A percentile compares a stretch with the other conserved stretches of the same genome.
These are phyloP conservation scores for Harpagoxenus sublaevis DNA, from an alignment of 2,888 invertebrate genomes.

Conservation along the genomic window DNA sequence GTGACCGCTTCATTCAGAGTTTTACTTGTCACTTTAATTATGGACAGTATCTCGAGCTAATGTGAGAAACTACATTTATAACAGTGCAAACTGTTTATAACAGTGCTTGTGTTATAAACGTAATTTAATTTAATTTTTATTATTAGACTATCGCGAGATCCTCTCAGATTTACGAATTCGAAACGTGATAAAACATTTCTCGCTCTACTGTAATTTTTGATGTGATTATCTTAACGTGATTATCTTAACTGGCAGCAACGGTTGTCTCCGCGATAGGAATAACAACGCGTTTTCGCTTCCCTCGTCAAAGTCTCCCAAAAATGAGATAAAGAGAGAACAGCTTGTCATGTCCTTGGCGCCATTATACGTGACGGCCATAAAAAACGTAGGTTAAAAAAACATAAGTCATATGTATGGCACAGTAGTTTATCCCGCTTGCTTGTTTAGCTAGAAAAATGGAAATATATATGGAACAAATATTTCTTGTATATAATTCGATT, in stretches of 20 bases:
- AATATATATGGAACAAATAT: not conserved
- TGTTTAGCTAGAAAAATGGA: not conserved
- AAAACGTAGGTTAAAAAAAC: slow-evolving; percentile 77
- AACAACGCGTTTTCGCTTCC: slow-evolving; percentile 39
- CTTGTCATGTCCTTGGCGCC: slow-evolving; percentile 52
- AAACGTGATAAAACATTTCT: slow-evolving; percentile 21
- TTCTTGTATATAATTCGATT: not conserved
- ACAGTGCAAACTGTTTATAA: not conserved
- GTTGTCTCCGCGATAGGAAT: slow-evolving; percentile 8
- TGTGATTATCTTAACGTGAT: slow-evolving; percentile 25
- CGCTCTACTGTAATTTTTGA: not conserved
- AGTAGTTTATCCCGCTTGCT: slow-evolving; percentile 18
- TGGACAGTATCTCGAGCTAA: not conserved
- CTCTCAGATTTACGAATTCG: slow-evolving; percentile 6
- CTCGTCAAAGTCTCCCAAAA: slow-evolving; percentile 45
- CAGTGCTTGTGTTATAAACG: not conserved
- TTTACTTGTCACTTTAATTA: not conserved
- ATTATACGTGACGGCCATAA: slow-evolving; percentile 79
- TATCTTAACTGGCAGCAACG: slow-evolving; percentile 28
- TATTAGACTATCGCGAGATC: not conserved
- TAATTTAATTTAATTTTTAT: not conserved
- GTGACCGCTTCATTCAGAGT: not conserved
- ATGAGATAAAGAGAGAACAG: slow-evolving; percentile 57
- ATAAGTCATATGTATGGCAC: slow-evolving; percentile 69
- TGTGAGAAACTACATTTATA: too few relatives aligned